Evolutionary conservation across 2,113 vertebrate species (phyloP).

Genomic region (Crotalus horridus): DNA sequence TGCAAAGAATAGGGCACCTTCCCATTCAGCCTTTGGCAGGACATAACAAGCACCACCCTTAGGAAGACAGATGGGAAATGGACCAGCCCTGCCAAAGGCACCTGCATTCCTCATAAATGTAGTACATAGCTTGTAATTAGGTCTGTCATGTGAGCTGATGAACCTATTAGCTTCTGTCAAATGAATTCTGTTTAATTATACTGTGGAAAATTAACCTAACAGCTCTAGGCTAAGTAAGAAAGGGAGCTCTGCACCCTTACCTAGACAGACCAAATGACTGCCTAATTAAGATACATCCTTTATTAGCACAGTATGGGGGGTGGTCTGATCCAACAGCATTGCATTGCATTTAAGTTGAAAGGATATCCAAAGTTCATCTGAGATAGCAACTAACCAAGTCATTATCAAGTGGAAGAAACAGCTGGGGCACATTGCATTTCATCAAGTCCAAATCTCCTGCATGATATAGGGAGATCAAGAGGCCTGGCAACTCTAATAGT

Average conservation of each 20-base stretch:
- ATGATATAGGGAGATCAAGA: background rate
- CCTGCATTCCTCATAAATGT: background rate
- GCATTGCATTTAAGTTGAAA: background rate
- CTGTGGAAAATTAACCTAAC: background rate
- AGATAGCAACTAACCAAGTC: background rate
- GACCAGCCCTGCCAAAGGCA: background rate
- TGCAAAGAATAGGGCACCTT: background rate
- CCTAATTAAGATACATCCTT: background rate
- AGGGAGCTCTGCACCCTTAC: background rate
- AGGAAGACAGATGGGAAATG: background rate
- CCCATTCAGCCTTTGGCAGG: background rate
- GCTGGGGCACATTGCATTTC: background rate
- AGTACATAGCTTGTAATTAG: background rate
- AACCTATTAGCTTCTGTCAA: background rate
- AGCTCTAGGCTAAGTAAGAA: background rate
- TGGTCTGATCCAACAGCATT: background rate
- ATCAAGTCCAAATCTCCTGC: background rate
- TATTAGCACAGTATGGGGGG: background rate
- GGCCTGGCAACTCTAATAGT: background rate
- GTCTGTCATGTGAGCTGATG: background rate
- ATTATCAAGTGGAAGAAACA: background rate
- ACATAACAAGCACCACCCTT: background rate
- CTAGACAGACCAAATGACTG: background rate
- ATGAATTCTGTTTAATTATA: background rate
- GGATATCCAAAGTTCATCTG: background rate